Conservation (phyloP, 2,888 invertebrate species). For the Mythimna albipuncta region DNA sequence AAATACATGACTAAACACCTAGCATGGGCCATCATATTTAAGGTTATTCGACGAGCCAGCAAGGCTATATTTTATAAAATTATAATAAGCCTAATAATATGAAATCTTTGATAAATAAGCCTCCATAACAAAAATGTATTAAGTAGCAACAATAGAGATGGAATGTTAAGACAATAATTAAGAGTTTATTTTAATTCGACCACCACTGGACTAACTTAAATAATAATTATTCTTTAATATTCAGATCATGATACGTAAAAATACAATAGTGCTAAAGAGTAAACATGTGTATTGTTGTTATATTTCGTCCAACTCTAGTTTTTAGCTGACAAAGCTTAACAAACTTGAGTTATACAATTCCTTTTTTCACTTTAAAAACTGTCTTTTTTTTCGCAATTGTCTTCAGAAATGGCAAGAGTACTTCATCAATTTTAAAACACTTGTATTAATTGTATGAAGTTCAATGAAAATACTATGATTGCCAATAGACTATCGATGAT, state of each 20-base stretch:
- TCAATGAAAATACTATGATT: neutral
- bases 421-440: conserved; percentile 8
- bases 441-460: conserved; percentile 8
- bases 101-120: conserved; percentile 50
- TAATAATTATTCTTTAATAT: conserved; percentile 10
- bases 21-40: neutral
- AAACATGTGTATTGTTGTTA: neutral
- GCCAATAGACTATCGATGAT: neutral
- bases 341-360: conserved; percentile 2
- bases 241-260: conserved; percentile 44
- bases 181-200: conserved; percentile 14
- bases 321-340: neutral
- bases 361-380: conserved; percentile 7
- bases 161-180: conserved; percentile 49
- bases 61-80: neutral
- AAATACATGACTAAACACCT: neutral
- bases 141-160: conserved; percentile 57
- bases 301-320: neutral
- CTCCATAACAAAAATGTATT: conserved; percentile 48
- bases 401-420: conserved; percentile 27
- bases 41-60: neutral
- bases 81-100: conserved; percentile 1
- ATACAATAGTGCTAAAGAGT: conserved; percentile 16
- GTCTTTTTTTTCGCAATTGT: conserved; percentile 16
- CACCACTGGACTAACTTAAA: conserved; percentile 21